Evolutionary conservation across 2,113 vertebrate species (phyloP).

Genomic region (Cryptotis parvus): DNA sequence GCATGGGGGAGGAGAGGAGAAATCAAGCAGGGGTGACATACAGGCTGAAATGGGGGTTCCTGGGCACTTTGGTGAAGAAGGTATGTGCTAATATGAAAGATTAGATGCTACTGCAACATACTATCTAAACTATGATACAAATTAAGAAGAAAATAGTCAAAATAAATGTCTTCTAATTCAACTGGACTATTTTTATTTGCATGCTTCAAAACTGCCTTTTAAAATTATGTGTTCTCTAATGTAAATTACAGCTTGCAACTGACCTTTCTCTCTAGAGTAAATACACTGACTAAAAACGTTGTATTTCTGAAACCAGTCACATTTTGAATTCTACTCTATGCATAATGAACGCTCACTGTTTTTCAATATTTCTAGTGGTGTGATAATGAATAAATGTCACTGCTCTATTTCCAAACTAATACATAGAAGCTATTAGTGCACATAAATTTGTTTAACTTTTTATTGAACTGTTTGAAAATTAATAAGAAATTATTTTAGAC

Average conservation of each 20-base stretch:
- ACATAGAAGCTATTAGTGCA: not conserved
- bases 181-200: not conserved
- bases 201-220: not conserved
- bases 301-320: not conserved
- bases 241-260: not conserved
- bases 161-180: no score
- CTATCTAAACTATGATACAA: no score
- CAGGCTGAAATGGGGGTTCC: no score
- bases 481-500: not conserved
- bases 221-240: constrained; percentile 24
- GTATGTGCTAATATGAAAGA: no score
- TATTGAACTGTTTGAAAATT: not conserved
- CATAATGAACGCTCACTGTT: not conserved
- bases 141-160: no score
- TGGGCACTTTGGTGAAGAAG: no score
- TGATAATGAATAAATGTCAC: not conserved
- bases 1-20: no score
- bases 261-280: constrained; percentile 27
- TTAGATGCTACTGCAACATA: no score
- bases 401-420: not conserved
- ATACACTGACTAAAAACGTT: not conserved
- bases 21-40: no score
- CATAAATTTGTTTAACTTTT: not conserved
- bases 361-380: not conserved
- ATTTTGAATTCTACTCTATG: not conserved